Evolutionary conservation across 2,797 vertebrate genomes (phyloP), one percentile per base, ranked within the genome.

Genomic region (Taeniopygia guttata): DNA sequence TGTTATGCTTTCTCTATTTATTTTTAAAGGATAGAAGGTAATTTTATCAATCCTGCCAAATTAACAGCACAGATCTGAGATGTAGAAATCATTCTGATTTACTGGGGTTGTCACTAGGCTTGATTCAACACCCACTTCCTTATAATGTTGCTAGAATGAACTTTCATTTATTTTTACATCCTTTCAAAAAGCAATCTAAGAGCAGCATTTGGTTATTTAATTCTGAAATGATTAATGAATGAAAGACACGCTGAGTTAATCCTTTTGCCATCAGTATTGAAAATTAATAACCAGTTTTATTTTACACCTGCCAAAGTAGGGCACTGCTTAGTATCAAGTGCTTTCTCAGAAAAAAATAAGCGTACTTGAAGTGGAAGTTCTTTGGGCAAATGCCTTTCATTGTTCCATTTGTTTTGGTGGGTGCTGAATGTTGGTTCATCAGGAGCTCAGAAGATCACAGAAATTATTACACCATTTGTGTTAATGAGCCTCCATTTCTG

Each of bases 111-210:
- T 87, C 69, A 60, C 46, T 70, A 10, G 43, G 88, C 79, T 83
- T 78, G 54, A 75, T 76, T 94, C 79, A 84, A 84, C 62, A 77
- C 79, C 36, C 55, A 26, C 82, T 83, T 87, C 75, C 64, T 78
- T 75, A 32, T 34, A 77, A 77, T 58, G 25, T 51, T 87, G 60
- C 84, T 73, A 75, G 64, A 87, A 87, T 45, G 84, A 69, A 36
- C 62, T 81, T 93, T 40, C 60, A 94, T 95, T 86, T 95, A 66
- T 87, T 95, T 92, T 92, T 73, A 62, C 69, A 73, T 52, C 69
- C 69, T 75, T 89, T 92, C 82, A 89, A 78, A 92, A 89, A 92
- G 87, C 51, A 92, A 82, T 91, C 66, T 54, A 89, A 69, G 73
- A 85, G 17, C 73, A 82, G 11, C 49, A 52, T 92, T 93, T 92